Conservation (phyloP, 2,113 vertebrate species). For the Melospiza melodia region DNA sequence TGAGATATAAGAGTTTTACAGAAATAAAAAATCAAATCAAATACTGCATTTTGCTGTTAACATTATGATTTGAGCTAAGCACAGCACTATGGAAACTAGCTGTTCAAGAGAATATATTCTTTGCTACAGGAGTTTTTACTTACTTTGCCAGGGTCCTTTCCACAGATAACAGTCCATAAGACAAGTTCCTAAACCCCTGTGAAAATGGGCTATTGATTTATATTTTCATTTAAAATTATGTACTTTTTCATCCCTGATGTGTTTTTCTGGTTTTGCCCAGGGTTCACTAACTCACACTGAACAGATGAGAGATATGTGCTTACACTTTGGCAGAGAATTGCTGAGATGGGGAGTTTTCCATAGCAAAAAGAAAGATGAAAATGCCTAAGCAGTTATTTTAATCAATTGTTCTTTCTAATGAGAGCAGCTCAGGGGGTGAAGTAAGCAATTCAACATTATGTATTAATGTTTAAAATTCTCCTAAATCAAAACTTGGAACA, state of each 20-base stretch:
- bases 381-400: neutral
- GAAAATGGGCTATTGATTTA: constrained; percentile 36
- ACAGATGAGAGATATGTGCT: neutral
- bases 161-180: neutral
- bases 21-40: neutral
- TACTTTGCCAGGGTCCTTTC: neutral
- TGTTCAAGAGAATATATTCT: neutral
- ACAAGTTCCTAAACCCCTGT: neutral
- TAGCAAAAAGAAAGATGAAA: neutral
- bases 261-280: neutral
- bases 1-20: neutral
- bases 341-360: neutral
- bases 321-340: neutral
- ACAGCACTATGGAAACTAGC: neutral
- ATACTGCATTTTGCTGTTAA: neutral
- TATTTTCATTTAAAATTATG: neutral
- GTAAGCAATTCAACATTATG: neutral
- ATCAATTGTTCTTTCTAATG: constrained; percentile 12
- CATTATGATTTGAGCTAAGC: neutral
- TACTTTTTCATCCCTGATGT: neutral
- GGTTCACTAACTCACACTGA: neutral
- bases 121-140: neutral
- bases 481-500: neutral
- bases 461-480: neutral
- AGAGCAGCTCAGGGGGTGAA: neutral